Base-by-base conservation (phyloP, 1,140 invertebrate genomes). In the Papilio glaucus region DNA sequence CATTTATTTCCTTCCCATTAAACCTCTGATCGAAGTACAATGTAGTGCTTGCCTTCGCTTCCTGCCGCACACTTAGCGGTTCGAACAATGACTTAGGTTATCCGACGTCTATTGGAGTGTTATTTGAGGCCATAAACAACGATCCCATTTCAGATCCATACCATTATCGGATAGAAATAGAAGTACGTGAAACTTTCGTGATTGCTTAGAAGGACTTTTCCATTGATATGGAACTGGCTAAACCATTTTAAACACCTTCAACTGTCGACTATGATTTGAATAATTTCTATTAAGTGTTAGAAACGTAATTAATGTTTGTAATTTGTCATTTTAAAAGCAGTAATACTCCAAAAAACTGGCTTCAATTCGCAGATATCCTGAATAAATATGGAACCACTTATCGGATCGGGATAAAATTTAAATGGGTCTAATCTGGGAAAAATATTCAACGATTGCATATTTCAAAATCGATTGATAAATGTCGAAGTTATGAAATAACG, bases 1-100 rank as follows among this genome's bases (percentile, higher is more conserved):
- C 37, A 39, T 65, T 65, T 39, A 41, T 65, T 65, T 24, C 37
- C 33, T 21, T 12, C 29, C 33, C 62, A 41, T 65, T 38, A 37
- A 65, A 41, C 33, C 33, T 38, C 37, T 65, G 62, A 65, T 65
- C 62, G 62, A 39, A 65, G 33, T 65, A 38, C 33, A 65, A 65
- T 38, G 33, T 15, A 15, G 2, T 63, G 15, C 33, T 9, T 39
- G 33, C 13, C 7, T 39, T 65, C 18, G 33, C 62, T 41, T 65
- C 62, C 60, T 24, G 26, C 26, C 15, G 62, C 21, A 37, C 33
- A 65, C 62, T 38, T 65, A 38, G 29, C 24, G 29, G 12, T 33
- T 61, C n/a, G 33, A 65, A 39, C 62, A 65, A 65, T 65, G 15
- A 18, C 7, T 39, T 65, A 7, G 33, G 62, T 39, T 65, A 41